Conservation (phyloP, 2,797 vertebrate species). For the Melanotaenia pygmaea region DNA sequence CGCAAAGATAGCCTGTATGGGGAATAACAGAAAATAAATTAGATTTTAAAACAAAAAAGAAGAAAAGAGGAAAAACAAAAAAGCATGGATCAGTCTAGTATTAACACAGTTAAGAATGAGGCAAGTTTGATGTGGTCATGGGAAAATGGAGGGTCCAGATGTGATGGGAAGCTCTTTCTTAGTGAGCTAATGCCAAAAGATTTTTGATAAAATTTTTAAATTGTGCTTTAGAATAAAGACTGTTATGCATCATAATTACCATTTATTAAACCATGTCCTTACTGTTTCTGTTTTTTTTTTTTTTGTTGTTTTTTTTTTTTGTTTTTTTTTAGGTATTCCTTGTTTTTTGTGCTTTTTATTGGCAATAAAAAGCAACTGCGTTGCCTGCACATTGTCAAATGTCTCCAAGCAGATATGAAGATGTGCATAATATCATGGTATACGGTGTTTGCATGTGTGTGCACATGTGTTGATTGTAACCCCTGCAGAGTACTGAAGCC, state of each 20-base stretch:
- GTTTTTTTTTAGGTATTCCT: conserved; percentile 11
- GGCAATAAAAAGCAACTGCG: neutral
- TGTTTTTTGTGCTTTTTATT: neutral
- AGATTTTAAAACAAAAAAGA: neutral
- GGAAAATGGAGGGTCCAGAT: neutral
- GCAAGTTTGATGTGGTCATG: neutral
- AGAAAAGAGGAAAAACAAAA: too few relatives aligned
- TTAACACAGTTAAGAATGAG: neutral
- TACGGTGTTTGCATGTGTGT: conserved; percentile 10
- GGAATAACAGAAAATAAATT: neutral
- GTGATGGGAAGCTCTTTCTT: too few relatives aligned
- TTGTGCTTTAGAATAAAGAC: neutral
- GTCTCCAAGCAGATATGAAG: neutral
- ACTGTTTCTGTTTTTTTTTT: too few relatives aligned
- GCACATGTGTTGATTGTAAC: conserved; percentile 34
- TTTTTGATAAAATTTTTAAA: neutral
- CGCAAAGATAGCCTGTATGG: neutral
- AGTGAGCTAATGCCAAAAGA: neutral
- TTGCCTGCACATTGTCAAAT: neutral
- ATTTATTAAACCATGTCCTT: neutral
- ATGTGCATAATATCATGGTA: neutral
- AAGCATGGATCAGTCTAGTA: neutral
- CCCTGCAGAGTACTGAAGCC: conserved; percentile 28
- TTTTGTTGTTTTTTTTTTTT: too few relatives aligned
- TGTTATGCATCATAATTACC: neutral